Evolutionary conservation across 35 echinoderm and acorn worm species (phyloP).

Genomic region (Heliocidaris tuberculata): DNA sequence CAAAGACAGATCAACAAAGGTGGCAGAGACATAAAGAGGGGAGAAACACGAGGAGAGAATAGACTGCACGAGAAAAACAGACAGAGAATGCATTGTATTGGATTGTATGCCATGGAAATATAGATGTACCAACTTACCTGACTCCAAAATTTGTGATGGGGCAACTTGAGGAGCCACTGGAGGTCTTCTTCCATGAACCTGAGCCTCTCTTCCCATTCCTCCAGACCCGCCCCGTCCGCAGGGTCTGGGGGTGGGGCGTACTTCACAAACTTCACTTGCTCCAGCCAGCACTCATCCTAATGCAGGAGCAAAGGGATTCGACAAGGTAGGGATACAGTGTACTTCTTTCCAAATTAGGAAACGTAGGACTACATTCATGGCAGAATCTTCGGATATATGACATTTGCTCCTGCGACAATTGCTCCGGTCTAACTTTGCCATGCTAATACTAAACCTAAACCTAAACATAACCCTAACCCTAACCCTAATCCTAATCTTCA

Average conservation of each 20-base stretch:
- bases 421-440: no score
- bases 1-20: background rate
- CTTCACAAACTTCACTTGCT: slow-evolving; percentile 80
- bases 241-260: slow-evolving; percentile 57
- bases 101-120: no score
- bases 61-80: background rate
- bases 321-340: background rate
- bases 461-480: no score
- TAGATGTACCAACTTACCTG: slow-evolving; percentile 72
- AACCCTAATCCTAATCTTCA: no score
- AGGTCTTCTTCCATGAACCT: slow-evolving; percentile 85
- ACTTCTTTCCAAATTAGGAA: background rate
- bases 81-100: no score
- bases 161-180: slow-evolving; percentile 84
- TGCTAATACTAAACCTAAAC: no score
- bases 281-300: slow-evolving; percentile 70
- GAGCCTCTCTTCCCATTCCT: slow-evolving; percentile 85
- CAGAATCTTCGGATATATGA: no score
- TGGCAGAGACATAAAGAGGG: background rate
- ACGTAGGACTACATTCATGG: background rate
- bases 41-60: background rate
- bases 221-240: slow-evolving; percentile 64
- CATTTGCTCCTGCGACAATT: no score
- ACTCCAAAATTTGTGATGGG: slow-evolving; percentile 98
- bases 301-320: background rate